These are phyloP conservation scores for Zaprionus nigranus DNA, from an alignment of 1,140 invertebrate species.

Conservation along the genomic window DNA sequence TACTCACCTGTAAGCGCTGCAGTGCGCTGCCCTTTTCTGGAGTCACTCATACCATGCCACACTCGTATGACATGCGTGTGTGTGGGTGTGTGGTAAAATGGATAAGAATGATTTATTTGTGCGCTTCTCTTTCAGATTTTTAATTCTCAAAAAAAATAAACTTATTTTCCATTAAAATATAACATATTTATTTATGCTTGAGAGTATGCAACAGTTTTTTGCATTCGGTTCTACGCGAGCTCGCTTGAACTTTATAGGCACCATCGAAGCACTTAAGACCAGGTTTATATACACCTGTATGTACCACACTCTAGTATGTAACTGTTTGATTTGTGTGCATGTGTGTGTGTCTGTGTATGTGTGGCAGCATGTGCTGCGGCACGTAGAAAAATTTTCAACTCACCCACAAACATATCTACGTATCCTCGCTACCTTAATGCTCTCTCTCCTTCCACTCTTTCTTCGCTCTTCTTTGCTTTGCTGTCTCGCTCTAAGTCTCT, in stretches of 20 bases:
- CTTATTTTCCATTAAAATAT: not conserved
- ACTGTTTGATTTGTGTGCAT: not conserved
- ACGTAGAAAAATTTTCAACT: conserved; percentile 36
- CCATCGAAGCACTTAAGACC: not conserved
- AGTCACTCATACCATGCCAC: conserved; percentile 2
- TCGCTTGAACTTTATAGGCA: not conserved
- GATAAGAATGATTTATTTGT: not conserved
- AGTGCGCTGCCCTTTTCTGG: not conserved
- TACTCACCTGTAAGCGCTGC: conserved; percentile 38
- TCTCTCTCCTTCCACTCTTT: not conserved
- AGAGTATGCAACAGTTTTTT: conserved; percentile 7
- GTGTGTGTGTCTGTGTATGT: conserved; percentile 2
- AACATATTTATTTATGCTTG: not conserved
- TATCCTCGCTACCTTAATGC: not conserved
- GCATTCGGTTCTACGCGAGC: not conserved
- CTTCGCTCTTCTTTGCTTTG: not conserved
- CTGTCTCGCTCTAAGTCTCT: conserved; percentile 17
- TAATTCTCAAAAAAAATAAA: not conserved
- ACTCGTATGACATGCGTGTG: not conserved
- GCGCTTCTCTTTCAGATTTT: not conserved
- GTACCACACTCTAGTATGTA: not conserved
- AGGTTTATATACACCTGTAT: conserved; percentile 10
- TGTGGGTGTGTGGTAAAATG: not conserved
- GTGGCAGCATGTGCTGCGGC: conserved; percentile 1
- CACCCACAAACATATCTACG: not conserved